These are phyloP conservation scores for Asobara japonica DNA, from an alignment of 1,140 invertebrate genomes.

Conservation along the genomic window DNA sequence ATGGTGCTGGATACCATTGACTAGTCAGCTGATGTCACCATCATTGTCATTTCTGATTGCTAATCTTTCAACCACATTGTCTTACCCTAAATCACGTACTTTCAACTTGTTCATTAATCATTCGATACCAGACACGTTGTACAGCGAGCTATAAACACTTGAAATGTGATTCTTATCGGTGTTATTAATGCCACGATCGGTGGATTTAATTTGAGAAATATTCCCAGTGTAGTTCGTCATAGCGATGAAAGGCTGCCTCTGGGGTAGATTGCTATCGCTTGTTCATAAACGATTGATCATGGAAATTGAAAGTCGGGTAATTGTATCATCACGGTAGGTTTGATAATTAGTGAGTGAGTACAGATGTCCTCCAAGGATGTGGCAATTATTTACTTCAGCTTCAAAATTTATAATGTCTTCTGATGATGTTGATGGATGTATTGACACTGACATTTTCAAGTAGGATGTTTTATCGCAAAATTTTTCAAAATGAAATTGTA, in stretches of 20 bases:
- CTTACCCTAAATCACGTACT: background rate
- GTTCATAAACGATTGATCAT: background rate
- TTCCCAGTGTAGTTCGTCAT: background rate
- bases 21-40: too few species aligned
- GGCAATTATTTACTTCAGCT: too few species aligned
- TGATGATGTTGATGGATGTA: too few species aligned
- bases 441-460: too few species aligned
- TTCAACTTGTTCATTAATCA: background rate
- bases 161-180: background rate
- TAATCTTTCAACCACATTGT: background rate
- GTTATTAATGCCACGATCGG: slow-evolving; percentile 13
- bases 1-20: too few species aligned
- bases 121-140: background rate
- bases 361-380: too few species aligned
- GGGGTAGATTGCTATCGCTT: background rate
- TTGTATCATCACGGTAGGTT: background rate
- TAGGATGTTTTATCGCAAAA: too few species aligned
- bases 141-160: background rate
- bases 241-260: background rate
- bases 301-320: background rate
- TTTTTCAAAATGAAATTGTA: too few species aligned
- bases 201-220: slow-evolving; percentile 11
- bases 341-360: too few species aligned
- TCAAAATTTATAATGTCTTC: too few species aligned
- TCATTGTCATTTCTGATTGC: background rate